Percentiles rank a stretch among this genome's conserved stretches.
Evolutionary conservation across 2,113 vertebrate species (phyloP).

Genomic region (Trogon surrucura): DNA sequence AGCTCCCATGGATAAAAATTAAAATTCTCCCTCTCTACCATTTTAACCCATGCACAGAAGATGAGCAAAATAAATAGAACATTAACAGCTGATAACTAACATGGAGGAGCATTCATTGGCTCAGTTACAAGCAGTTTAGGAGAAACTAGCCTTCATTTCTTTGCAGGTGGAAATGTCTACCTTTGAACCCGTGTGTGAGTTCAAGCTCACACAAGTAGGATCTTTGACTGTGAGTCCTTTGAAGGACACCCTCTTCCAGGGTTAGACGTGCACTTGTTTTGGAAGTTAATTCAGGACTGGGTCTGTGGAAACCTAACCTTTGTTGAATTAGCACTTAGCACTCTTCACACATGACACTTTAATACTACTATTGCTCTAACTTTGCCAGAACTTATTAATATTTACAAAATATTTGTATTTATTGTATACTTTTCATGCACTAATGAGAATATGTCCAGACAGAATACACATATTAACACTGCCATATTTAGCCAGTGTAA

Average conservation of each 20-base stretch:
- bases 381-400: not conserved
- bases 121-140: not conserved
- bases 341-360: not conserved
- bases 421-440: not conserved
- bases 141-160: fast-evolving
- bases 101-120: not conserved
- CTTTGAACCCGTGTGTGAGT: not conserved
- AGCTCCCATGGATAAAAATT: not conserved
- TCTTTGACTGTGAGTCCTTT: not conserved
- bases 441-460: not conserved
- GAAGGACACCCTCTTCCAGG: not conserved
- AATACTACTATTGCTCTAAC: not conserved
- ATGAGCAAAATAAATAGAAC: not conserved
- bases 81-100: not conserved
- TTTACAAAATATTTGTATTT: not conserved
- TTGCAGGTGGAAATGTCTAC: not conserved
- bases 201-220: not conserved
- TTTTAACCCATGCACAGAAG: not conserved
- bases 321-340: not conserved
- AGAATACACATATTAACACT: not conserved
- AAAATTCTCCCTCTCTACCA: not conserved
- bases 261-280: not conserved
- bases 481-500: not conserved
- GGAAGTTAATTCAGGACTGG: not conserved
- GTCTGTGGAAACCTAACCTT: not conserved